Evolutionary conservation across 2,888 invertebrate species (phyloP).

Genomic region (Drosophila tripunctata): DNA sequence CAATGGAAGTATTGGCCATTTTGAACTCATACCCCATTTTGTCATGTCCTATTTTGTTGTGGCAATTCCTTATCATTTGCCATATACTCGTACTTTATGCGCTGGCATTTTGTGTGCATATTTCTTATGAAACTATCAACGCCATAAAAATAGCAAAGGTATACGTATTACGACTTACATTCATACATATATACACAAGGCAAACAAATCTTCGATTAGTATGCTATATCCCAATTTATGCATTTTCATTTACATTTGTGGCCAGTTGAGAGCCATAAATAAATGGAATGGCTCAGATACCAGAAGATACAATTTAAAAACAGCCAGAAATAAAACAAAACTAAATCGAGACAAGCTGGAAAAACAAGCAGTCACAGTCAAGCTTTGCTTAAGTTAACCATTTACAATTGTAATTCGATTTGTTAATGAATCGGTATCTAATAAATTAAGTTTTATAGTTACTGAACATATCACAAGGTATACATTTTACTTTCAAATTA

Average conservation of each 20-base stretch:
- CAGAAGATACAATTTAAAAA: constrained; percentile 4
- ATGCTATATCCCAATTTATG: constrained; percentile 53
- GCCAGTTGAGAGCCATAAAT: constrained; percentile 46
- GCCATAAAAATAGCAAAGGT: constrained; percentile 29
- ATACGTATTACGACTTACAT: too few relatives aligned
- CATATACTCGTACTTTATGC: constrained; percentile 33
- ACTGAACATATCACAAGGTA: too few relatives aligned
- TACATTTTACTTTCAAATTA: too few relatives aligned
- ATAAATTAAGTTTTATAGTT: too few relatives aligned
- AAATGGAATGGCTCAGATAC: constrained; percentile 10
- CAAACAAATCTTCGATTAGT: constrained; percentile 52
- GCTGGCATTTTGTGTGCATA: constrained; percentile 32
- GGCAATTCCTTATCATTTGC: constrained; percentile 42
- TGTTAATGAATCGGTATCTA: too few relatives aligned
- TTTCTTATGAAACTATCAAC: constrained; percentile 52
- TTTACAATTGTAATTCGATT: background rate
- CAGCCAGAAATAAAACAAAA: background rate
- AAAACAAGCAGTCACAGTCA: background rate
- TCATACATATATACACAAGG: too few relatives aligned
- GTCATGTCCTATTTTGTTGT: constrained; percentile 16
- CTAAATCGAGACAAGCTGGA: constrained; percentile 3
- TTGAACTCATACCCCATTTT: background rate
- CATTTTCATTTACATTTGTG: constrained; percentile 41
- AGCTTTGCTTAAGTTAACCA: background rate
- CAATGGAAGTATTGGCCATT: background rate